A percentile compares a stretch with the other conserved stretches of the same genome.
Conservation (phyloP, 2,888 invertebrate genomes). For the Diabrotica balteata region DNA sequence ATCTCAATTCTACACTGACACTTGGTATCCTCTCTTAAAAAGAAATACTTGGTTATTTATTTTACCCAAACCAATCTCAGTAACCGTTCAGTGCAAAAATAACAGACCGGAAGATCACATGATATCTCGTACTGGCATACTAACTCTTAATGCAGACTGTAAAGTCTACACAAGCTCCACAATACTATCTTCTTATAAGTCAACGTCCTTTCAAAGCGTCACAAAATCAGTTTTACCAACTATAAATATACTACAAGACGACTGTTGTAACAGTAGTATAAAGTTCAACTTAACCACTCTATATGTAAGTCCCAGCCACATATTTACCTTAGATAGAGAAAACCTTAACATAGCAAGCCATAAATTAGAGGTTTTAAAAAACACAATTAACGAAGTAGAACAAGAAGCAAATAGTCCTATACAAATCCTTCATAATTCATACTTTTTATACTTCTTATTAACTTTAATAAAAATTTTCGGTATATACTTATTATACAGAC, state of each 20-base stretch:
- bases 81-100: slow-evolving; percentile 18
- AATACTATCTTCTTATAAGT: slow-evolving; percentile 1
- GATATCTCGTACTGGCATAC: slow-evolving; percentile 19
- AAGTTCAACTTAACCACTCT: neutral
- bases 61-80: slow-evolving; percentile 10
- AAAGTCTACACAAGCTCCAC: slow-evolving; percentile 24
- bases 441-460: neutral
- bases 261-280: neutral
- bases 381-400: neutral
- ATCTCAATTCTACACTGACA: slow-evolving; percentile 8
- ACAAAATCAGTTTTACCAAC: neutral
- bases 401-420: neutral
- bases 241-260: neutral
- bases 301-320: too few species aligned
- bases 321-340: slow-evolving; percentile 2
- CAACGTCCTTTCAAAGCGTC: neutral
- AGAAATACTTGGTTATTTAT: slow-evolving; percentile 22
- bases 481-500: neutral
- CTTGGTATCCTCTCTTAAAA: slow-evolving; percentile 22
- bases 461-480: neutral
- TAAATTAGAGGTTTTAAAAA: neutral
- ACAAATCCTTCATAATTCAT: slow-evolving; percentile 1
- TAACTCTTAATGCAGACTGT: slow-evolving; percentile 13
- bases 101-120: slow-evolving; percentile 4
- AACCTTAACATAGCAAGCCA: neutral